Evolutionary conservation across 2,113 vertebrate genomes (phyloP).

Genomic region (Clupea harengus): DNA sequence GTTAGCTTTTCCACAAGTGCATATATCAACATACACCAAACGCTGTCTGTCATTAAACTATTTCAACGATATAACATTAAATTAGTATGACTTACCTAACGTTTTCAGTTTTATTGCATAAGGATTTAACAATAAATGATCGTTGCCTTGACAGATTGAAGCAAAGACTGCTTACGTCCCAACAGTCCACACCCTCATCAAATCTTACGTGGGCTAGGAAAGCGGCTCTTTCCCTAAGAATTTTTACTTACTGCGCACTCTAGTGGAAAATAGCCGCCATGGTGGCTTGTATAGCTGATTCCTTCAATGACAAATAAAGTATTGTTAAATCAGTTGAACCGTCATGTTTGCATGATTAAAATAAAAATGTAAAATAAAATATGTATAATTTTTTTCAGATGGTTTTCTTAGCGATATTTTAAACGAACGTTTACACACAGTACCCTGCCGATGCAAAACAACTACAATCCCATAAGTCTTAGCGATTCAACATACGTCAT

Average conservation of each 20-base stretch:
- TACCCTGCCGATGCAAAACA: neutral
- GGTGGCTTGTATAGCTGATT: neutral
- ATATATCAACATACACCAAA: neutral
- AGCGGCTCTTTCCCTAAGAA: neutral
- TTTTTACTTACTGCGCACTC: neutral
- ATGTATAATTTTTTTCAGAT: too few relatives aligned
- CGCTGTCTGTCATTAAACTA: neutral
- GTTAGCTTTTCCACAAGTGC: conserved; percentile 2
- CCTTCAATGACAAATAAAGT: neutral
- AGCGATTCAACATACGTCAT: neutral
- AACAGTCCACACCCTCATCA: conserved; percentile 65
- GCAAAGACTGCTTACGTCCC: conserved; percentile 25
- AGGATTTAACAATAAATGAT: conserved; percentile 26
- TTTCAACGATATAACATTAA: neutral
- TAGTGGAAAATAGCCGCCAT: neutral
- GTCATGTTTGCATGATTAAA: neutral
- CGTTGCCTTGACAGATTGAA: conserved; percentile 1
- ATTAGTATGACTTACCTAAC: conserved; percentile 45
- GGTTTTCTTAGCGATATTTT: neutral
- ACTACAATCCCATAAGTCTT: neutral
- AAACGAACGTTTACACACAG: neutral
- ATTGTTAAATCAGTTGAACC: neutral
- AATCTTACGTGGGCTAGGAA: neutral
- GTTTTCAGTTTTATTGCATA: neutral
- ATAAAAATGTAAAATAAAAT: too few relatives aligned